Conservation (phyloP, 2,888 invertebrate species). For the Taenaris catops region DNA sequence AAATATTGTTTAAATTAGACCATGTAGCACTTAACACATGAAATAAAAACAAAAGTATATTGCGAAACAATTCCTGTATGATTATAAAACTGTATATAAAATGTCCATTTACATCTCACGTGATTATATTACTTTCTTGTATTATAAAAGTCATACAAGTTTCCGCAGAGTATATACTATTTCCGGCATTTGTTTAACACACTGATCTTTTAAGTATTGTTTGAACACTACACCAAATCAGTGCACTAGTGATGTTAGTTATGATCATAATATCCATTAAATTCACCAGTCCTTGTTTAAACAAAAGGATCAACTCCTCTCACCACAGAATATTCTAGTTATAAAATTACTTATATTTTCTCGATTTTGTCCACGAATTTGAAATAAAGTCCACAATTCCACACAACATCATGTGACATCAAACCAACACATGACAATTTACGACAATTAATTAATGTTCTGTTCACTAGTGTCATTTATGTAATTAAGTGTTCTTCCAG, state of each 20-base stretch:
- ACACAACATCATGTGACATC: conserved; percentile 50
- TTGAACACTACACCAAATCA: conserved; percentile 55
- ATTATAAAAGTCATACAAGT: conserved; percentile 67
- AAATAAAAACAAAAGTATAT: conserved; percentile 45
- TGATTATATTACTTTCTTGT: conserved; percentile 61
- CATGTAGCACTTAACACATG: conserved; percentile 20
- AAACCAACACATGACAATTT: conserved; percentile 48
- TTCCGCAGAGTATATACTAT: conserved; percentile 44
- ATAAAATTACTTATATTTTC: conserved; percentile 74
- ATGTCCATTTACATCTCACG: conserved; percentile 61
- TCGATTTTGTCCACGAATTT: conserved; percentile 76
- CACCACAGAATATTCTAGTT: conserved; percentile 76
- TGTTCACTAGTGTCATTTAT: conserved; percentile 70
- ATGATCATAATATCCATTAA: conserved; percentile 37
- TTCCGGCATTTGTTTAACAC: conserved; percentile 36
- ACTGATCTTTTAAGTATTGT: conserved; percentile 46
- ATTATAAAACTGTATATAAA: conserved; percentile 74
- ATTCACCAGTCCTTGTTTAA: conserved; percentile 55
- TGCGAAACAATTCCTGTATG: conserved; percentile 71
- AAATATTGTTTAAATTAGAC: conserved; percentile 10
- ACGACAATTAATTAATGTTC: conserved; percentile 64
- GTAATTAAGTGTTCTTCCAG: conserved; percentile 69
- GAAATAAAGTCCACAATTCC: conserved; percentile 76
- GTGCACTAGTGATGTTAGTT: conserved; percentile 49
- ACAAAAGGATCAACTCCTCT: conserved; percentile 73